These are phyloP conservation scores for Hydropsyche tenuis DNA, from an alignment of 1,140 invertebrate species.

Conservation along the genomic window DNA sequence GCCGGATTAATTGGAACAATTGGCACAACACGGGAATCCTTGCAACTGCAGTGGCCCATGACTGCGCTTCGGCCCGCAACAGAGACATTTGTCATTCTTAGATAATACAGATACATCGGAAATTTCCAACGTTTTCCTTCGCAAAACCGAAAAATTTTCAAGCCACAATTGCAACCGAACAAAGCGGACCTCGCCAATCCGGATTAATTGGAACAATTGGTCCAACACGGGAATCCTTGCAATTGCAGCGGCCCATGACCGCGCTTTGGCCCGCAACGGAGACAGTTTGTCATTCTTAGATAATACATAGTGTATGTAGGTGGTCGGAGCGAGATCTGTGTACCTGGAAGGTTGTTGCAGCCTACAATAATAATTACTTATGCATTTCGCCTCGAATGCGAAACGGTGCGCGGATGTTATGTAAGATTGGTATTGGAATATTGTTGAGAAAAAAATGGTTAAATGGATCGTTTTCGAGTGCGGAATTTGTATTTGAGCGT, in stretches of 20 bases:
- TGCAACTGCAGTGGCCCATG: background rate
- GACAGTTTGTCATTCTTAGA: slow-evolving; percentile 21
- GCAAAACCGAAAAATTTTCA: too few species aligned
- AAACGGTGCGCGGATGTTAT: too few species aligned
- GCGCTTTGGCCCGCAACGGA: background rate
- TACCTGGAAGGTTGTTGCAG: slow-evolving; percentile 37
- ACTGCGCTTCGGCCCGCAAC: background rate
- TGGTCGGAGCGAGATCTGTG: slow-evolving; percentile 4
- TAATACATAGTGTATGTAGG: background rate
- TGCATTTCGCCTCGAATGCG: slow-evolving; percentile 14
- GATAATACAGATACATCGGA: too few species aligned
- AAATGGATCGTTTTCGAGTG: too few species aligned
- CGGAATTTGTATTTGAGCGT: too few species aligned
- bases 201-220: slow-evolving; percentile 27
- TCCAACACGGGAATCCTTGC: slow-evolving; percentile 1
- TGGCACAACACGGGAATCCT: slow-evolving; percentile 9
- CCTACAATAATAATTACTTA: slow-evolving; percentile 38
- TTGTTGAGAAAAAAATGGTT: too few species aligned
- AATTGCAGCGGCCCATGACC: background rate
- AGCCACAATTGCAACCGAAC: too few species aligned
- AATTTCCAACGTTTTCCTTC: too few species aligned
- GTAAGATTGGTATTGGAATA: too few species aligned
- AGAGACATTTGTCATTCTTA: slow-evolving; percentile 10
- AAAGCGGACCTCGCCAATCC: too few species aligned
- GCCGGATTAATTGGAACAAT: slow-evolving; percentile 26